Evolutionary conservation across 2,888 invertebrate genomes (phyloP).

Genomic region (Luperina nickerlii): DNA sequence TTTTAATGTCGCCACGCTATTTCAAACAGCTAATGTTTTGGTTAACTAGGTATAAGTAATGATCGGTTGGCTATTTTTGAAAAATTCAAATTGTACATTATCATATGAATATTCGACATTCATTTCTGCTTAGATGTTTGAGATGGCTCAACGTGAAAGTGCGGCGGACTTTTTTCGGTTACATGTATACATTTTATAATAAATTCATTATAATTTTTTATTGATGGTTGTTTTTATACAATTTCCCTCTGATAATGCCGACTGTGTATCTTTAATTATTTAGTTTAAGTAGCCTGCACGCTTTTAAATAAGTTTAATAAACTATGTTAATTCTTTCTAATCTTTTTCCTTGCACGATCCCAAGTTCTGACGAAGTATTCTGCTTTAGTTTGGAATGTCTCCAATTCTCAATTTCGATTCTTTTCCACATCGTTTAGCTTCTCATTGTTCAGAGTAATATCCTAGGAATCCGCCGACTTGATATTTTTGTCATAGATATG

Average conservation of each 20-base stretch:
- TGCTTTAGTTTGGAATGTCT: conserved; percentile 13
- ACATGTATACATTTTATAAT: conserved; percentile 89
- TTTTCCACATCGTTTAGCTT: not conserved
- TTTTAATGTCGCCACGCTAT: conserved; percentile 75
- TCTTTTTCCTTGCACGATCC: conserved; percentile 44
- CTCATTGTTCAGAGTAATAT: not conserved
- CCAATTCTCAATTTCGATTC: not conserved
- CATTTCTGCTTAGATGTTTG: conserved; percentile 78
- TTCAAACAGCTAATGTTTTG: conserved; percentile 81
- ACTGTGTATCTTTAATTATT: conserved; percentile 30
- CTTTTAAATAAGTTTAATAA: conserved; percentile 45
- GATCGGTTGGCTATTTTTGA: conserved; percentile 67
- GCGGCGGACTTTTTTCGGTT: conserved; percentile 80
- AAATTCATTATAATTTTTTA: conserved; percentile 89
- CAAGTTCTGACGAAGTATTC: not conserved
- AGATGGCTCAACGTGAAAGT: conserved; percentile 78
- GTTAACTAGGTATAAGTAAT: conserved; percentile 88
- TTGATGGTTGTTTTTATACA: conserved; percentile 68
- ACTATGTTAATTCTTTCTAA: conserved; percentile 37
- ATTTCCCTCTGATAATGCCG: conserved; percentile 33
- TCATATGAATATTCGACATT: conserved; percentile 70
- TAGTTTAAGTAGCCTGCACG: conserved; percentile 39
- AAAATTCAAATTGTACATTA: conserved; percentile 75
- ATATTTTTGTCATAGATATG: not conserved
- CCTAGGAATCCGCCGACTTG: not conserved